Percentiles rank a stretch among this genome's conserved stretches.
Conservation (phyloP, 2,888 invertebrate species). For the Phyllotreta cruciferae region DNA sequence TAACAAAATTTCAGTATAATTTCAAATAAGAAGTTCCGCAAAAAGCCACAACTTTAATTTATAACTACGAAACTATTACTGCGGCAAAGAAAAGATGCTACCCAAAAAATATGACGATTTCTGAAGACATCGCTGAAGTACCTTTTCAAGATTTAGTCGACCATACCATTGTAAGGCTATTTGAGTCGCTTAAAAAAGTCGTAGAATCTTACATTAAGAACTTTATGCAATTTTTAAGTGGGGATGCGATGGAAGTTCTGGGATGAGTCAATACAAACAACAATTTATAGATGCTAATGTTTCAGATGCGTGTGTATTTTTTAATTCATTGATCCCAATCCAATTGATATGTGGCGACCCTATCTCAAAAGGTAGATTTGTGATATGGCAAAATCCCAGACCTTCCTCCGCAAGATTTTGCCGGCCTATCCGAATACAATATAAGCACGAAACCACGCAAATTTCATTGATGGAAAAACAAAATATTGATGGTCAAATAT, state of each 20-base stretch:
- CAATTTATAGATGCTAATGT: constrained; percentile 14
- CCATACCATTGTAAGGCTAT: constrained; percentile 3
- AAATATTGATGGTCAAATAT: constrained; percentile 13
- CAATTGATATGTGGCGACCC: constrained; percentile 12
- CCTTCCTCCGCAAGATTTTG: constrained; percentile 14
- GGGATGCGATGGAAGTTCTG: constrained; percentile 37
- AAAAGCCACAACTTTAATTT: not conserved
- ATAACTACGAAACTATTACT: no score
- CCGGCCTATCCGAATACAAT: constrained; percentile 12
- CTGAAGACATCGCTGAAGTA: not conserved
- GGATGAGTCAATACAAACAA: constrained; percentile 33
- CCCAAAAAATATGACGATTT: not conserved
- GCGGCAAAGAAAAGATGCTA: constrained; percentile 1
- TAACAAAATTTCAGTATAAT: constrained; percentile 1
- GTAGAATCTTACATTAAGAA: not conserved
- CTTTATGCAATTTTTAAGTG: constrained; percentile 27
- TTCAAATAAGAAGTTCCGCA: constrained; percentile 1
- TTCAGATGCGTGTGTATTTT: constrained; percentile 25
- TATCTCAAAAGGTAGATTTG: not conserved
- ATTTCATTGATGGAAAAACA: not conserved
- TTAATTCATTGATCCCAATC: constrained; percentile 19
- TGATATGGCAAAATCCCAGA: constrained; percentile 25
- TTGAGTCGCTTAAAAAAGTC: constrained; percentile 8
- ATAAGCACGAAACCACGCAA: not conserved
- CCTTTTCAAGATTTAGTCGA: constrained; percentile 15